phyloP scores from a whole-genome alignment of 2,113 vertebrate genomes.

The Scomber japonicus region DNA sequence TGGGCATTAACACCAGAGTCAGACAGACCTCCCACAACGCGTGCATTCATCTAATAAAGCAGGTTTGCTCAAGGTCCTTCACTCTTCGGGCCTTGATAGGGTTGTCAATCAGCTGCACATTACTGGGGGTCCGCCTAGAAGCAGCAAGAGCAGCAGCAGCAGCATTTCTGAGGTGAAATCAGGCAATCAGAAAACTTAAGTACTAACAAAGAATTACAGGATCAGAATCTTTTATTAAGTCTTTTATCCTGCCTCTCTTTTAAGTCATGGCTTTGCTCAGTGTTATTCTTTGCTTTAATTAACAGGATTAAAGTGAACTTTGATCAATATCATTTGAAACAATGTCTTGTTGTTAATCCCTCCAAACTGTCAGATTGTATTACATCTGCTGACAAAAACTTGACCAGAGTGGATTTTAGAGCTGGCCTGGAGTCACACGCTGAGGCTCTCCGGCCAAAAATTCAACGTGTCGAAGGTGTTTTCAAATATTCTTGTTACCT shows the following conservation, averaged over 20 bases:
- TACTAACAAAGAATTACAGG: not conserved
- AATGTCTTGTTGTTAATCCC: conserved; percentile 55
- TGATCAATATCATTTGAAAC: conserved; percentile 60
- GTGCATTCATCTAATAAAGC: conserved; percentile 43
- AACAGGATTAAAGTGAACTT: conserved; percentile 64
- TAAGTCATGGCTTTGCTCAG: conserved; percentile 24
- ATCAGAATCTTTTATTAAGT: conserved; percentile 13
- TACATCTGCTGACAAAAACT: conserved; percentile 13
- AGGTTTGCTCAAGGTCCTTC: conserved; percentile 19
- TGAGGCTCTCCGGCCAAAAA: conserved; percentile 40
- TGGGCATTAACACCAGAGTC: conserved; percentile 55
- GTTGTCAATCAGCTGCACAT: conserved; percentile 43
- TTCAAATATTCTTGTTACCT: not conserved
- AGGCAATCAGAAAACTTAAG: conserved; percentile 6
- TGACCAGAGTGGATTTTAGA: conserved; percentile 20
- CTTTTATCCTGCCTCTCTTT: conserved; percentile 32
- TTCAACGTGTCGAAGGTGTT: conserved; percentile 13
- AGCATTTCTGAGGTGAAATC: conserved; percentile 1
- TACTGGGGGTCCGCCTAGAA: conserved; percentile 3
- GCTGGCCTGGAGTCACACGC: conserved; percentile 40
- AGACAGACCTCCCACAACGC: conserved; percentile 67
- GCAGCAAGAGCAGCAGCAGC: not conserved
- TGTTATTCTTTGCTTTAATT: conserved; percentile 68
- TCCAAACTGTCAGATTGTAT: conserved; percentile 30
- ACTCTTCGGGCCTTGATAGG: conserved; percentile 50